These are phyloP conservation scores for Bombus difficillimus DNA, from an alignment of 1,140 invertebrate species.

Conservation along the genomic window DNA sequence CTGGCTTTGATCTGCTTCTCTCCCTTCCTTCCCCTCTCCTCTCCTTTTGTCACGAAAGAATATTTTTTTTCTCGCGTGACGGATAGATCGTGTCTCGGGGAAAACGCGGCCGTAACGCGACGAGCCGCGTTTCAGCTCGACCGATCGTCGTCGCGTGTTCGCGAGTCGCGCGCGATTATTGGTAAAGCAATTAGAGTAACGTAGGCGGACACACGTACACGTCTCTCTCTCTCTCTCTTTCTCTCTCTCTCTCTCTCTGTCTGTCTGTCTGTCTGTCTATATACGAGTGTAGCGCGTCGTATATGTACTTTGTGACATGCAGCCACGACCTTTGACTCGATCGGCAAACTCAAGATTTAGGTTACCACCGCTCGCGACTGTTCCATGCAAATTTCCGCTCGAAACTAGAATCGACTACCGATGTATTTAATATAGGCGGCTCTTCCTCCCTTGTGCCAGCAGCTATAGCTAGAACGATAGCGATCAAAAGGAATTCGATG, in stretches of 20 bases:
- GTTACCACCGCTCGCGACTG: constrained; percentile 52
- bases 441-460: constrained; percentile 5
- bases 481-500: constrained; percentile 1
- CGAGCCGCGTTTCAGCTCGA: background rate
- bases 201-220: constrained; percentile 38
- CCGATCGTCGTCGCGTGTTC: constrained; percentile 61
- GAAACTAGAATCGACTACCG: background rate
- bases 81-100: background rate
- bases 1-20: constrained; percentile 36
- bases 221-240: background rate
- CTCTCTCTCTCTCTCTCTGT: background rate
- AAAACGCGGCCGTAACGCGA: constrained; percentile 2
- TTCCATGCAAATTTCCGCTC: constrained; percentile 41
- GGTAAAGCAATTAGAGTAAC: constrained; percentile 69
- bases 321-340: constrained; percentile 55
- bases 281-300: background rate
- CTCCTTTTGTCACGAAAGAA: constrained; percentile 1
- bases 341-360: constrained; percentile 60
- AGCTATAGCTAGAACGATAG: background rate
- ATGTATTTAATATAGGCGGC: background rate
- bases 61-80: constrained; percentile 27
- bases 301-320: constrained; percentile 46
- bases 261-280: background rate
- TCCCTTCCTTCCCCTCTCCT: background rate
- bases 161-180: constrained; percentile 61